phyloP scores from a whole-genome alignment of 2,113 vertebrate species.

The Lethenteron reissneri region DNA sequence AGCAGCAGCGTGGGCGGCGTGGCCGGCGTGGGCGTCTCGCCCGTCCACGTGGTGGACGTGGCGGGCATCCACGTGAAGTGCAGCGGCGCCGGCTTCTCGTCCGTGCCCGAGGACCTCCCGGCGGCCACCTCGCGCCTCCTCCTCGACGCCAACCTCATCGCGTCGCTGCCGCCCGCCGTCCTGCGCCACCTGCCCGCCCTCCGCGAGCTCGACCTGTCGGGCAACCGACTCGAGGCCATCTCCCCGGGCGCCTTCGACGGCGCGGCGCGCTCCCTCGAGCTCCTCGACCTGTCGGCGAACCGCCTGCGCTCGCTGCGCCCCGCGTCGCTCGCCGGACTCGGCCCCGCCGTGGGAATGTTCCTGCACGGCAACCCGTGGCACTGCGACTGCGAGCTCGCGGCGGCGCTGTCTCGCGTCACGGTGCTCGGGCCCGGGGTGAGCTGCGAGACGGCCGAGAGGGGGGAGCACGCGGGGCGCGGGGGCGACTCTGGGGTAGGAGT shows the following conservation, averaged over 20 bases:
- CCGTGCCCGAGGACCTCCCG: constrained; percentile 51
- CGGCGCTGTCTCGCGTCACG: constrained; percentile 25
- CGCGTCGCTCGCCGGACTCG: constrained; percentile 36
- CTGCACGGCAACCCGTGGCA: constrained; percentile 80
- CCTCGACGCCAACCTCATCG: constrained; percentile 58
- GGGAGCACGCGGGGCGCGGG: too few relatives aligned
- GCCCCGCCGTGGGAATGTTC: constrained; percentile 34
- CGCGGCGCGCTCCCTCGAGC: constrained; percentile 30
- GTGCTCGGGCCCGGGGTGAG: too few relatives aligned
- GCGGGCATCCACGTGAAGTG: constrained; percentile 31
- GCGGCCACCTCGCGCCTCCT: constrained; percentile 39
- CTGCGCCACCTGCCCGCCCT: constrained; percentile 53
- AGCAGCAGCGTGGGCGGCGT: too few relatives aligned
- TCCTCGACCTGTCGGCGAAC: constrained; percentile 60
- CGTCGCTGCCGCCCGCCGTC: constrained; percentile 47
- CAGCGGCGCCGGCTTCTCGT: constrained; percentile 40
- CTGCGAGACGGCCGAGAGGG: too few relatives aligned
- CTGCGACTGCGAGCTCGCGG: constrained; percentile 65
- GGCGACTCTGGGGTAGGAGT: too few relatives aligned
- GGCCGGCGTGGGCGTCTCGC: too few relatives aligned
- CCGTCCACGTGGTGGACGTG: too few relatives aligned
- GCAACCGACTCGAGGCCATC: constrained; percentile 49
- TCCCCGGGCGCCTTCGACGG: constrained; percentile 37
- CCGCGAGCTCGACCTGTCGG: constrained; percentile 58
- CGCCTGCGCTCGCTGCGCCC: constrained; percentile 53